Evolutionary conservation across 2,888 invertebrate species (phyloP).

Genomic region (Lamellibrachia columna): DNA sequence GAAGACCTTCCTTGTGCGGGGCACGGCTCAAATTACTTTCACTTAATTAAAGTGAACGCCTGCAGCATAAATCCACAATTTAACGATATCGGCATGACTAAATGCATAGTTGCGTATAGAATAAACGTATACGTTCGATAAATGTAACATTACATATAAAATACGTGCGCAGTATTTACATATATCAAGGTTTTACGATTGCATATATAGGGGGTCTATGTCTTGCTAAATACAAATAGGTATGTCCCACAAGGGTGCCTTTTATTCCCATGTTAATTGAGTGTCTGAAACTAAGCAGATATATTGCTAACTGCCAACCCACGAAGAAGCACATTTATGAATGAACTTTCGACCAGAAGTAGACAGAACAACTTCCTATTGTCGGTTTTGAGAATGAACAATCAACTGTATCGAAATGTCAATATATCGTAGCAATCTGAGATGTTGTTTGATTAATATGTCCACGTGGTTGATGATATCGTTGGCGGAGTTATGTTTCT

Average conservation of each 20-base stretch:
- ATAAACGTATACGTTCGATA: background rate
- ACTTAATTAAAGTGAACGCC: background rate
- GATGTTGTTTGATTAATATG: background rate
- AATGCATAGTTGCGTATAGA: background rate
- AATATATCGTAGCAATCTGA: background rate
- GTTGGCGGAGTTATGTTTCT: background rate
- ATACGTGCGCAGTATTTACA: background rate
- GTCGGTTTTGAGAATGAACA: background rate
- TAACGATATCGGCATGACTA: background rate
- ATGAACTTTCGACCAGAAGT: background rate
- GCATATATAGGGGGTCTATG: background rate
- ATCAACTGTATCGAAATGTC: background rate
- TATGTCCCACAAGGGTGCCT: background rate
- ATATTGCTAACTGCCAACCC: background rate
- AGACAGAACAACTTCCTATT: background rate
- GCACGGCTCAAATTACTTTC: background rate
- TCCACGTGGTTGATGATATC: background rate
- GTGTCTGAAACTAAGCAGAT: background rate
- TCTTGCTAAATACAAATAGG: background rate
- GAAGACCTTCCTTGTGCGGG: background rate
- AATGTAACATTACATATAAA: background rate
- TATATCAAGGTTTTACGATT: background rate
- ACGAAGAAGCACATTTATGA: background rate
- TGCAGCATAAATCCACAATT: background rate
- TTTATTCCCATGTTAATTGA: background rate